These are phyloP conservation scores for Augochlorella aurata DNA, from an alignment of 2,888 invertebrate species.

Conservation along the genomic window DNA sequence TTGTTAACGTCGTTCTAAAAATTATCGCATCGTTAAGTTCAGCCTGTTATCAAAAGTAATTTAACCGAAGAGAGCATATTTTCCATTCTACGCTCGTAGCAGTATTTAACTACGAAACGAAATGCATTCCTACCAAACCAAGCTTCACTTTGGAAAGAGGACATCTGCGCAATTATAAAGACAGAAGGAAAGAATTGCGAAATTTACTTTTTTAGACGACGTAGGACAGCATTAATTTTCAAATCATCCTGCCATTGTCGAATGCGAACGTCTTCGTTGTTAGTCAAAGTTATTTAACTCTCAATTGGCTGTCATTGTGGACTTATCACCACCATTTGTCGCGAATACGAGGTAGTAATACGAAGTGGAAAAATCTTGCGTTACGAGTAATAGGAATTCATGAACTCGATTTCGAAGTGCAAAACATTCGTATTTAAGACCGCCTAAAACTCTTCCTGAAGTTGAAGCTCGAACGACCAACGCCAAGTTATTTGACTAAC, in stretches of 20 bases:
- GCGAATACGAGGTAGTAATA: background rate
- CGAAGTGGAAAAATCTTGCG: constrained; percentile 9
- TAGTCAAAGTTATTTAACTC: constrained; percentile 22
- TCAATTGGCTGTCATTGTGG: constrained; percentile 8
- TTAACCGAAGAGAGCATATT: background rate
- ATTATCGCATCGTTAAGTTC: background rate
- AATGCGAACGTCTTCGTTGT: background rate
- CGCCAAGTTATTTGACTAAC: constrained; percentile 8
- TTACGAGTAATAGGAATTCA: constrained; percentile 16
- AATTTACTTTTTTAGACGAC: background rate
- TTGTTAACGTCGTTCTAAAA: no score
- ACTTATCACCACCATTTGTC: background rate
- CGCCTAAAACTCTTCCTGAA: constrained; percentile 15
- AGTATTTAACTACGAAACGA: background rate
- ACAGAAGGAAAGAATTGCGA: background rate
- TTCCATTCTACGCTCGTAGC: background rate
- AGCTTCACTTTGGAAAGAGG: background rate
- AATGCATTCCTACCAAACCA: background rate
- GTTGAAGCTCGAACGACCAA: constrained; percentile 15
- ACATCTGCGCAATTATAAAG: background rate
- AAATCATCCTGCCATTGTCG: background rate
- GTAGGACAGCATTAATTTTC: background rate
- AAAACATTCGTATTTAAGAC: constrained; percentile 19
- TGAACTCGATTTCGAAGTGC: constrained; percentile 18
- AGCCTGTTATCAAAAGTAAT: background rate